Percentiles rank a stretch among this genome's conserved stretches.
These are phyloP conservation scores for Plagodis dolabraria DNA, from an alignment of 2,888 invertebrate genomes.

Conservation along the genomic window DNA sequence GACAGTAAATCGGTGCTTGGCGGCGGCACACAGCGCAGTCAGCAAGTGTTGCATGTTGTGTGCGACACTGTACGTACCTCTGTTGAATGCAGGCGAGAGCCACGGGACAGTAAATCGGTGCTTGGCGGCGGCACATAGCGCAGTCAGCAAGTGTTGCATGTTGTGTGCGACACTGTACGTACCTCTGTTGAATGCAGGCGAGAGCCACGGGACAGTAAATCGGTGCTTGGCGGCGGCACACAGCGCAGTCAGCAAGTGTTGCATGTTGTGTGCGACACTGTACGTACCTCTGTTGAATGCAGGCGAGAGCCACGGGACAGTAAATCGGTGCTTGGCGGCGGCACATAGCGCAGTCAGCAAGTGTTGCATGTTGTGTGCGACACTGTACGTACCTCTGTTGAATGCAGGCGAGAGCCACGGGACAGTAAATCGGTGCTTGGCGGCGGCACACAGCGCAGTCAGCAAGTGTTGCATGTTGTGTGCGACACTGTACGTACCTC, in stretches of 20 bases:
- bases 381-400: constrained; percentile 53
- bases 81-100: too few relatives aligned
- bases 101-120: too few relatives aligned
- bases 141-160: constrained; percentile 81
- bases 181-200: constrained; percentile 76
- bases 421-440: constrained; percentile 43
- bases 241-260: constrained; percentile 77
- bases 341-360: constrained; percentile 72
- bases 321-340: constrained; percentile 40
- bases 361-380: constrained; percentile 76
- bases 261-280: constrained; percentile 68
- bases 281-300: constrained; percentile 61
- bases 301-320: constrained; percentile 76
- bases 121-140: too few relatives aligned
- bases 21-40: too few relatives aligned
- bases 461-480: constrained; percentile 84
- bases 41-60: too few relatives aligned
- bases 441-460: constrained; percentile 56
- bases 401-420: constrained; percentile 79
- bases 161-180: constrained; percentile 53
- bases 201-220: constrained; percentile 63
- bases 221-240: constrained; percentile 43
- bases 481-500: constrained; percentile 51
- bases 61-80: too few relatives aligned
- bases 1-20: too few relatives aligned